Base-by-base conservation (phyloP, 2,797 vertebrate species). In the Lepidocolaptes lacrymiger region DNA sequence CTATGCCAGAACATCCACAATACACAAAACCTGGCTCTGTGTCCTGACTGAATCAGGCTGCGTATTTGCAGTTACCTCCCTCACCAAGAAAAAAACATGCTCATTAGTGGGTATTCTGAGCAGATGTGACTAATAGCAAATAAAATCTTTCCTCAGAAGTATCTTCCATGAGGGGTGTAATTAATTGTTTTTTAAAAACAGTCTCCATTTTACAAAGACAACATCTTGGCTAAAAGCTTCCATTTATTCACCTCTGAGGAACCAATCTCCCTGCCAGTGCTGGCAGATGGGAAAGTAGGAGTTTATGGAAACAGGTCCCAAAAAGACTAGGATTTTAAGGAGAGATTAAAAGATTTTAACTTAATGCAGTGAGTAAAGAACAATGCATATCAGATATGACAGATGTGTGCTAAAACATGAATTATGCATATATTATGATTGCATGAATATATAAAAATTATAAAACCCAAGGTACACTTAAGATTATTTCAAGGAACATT, bases 181-280 rank as follows among this genome's bases (percentile, higher is more conserved):
- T 78, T 64, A 88, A 84, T 49, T 69, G 78, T 62, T 89, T 90
- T 83, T 88, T 4, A 93, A 72, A 94, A 93, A 77, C 80, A 61
- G 74, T 34, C 41, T 67, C 54, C 9, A 30, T 84, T 74, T 83
- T 17, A 76, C 63, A 83, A 69, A 77, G 52, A 87, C 48, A 84
- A 72, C 58, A 63, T 32, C 71, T 92, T 76, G 79, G 46, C 66
- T 93, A 55, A 92, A 89, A 84, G 21, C 51, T 69, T 89, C 62
- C 23, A 37, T 79, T 91, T 94, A 79, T 91, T 89, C 81, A 92
- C 74, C 36, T 92, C 71, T 54, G 84, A 66, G 81, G 51, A 92
- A 89, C 7, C 30, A 64, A 76, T 75, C 77, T 89, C 85, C 63
- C 74, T 87, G 67, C 28, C 77, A 79, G 59, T 22, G 51, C 55